These are phyloP conservation scores for Camarhynchus parvulus DNA, from an alignment of 2,113 vertebrate species.

Conservation along the genomic window DNA sequence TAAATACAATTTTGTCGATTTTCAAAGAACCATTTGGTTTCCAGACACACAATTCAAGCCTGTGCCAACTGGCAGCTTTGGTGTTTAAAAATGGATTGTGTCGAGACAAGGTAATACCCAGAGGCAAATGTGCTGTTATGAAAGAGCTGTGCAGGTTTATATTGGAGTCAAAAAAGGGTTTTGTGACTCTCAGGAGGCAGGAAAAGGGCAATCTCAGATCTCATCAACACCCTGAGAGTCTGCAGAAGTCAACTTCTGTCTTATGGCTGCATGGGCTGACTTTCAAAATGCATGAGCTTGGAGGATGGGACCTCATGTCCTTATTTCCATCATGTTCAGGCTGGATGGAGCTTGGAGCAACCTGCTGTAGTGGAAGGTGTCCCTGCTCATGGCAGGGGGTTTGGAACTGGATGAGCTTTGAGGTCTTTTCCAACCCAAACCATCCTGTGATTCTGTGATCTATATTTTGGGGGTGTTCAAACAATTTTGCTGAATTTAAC, in stretches of 20 bases:
- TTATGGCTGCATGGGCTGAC: background rate
- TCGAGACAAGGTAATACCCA: constrained; percentile 40
- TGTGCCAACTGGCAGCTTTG: background rate
- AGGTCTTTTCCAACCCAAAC: background rate
- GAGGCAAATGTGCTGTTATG: constrained; percentile 37
- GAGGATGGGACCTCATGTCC: background rate
- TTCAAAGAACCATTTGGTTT: constrained; percentile 15
- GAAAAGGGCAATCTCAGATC: background rate
- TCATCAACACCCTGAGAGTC: background rate
- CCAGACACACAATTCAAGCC: constrained; percentile 1
- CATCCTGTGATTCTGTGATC: background rate
- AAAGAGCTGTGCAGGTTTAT: constrained; percentile 20
- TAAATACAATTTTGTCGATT: constrained; percentile 23
- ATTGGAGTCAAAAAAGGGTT: background rate
- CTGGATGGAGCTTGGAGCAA: background rate
- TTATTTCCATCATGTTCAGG: background rate
- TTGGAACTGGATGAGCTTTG: background rate
- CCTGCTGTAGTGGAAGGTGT: background rate
- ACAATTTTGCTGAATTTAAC: background rate
- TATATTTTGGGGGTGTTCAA: background rate
- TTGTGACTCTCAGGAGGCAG: background rate
- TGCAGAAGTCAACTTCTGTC: background rate
- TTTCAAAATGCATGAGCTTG: background rate
- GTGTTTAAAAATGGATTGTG: constrained; percentile 48
- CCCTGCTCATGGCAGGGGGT: background rate